Evolutionary conservation across 1,140 invertebrate species (phyloP).

Genomic region (Drusus annulatus): DNA sequence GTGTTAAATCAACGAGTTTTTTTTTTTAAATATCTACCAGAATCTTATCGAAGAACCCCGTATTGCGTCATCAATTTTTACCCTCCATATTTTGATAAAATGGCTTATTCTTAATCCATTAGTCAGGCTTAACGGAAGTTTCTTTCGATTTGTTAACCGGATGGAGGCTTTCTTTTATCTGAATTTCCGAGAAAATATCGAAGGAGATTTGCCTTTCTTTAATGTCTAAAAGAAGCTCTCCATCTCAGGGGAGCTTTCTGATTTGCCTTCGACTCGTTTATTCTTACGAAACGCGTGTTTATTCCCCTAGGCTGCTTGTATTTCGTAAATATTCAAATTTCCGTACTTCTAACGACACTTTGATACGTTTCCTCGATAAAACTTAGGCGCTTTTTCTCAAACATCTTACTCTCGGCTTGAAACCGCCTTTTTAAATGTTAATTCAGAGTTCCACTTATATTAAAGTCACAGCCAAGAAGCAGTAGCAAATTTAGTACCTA

Average conservation of each 20-base stretch:
- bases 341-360: constrained; percentile 57
- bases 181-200: constrained; percentile 49
- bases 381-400: background rate
- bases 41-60: no score
- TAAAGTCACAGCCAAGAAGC: no score
- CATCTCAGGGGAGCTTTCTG: constrained; percentile 47
- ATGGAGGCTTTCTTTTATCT: constrained; percentile 46
- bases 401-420: no score
- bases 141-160: constrained; percentile 24
- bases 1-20: no score
- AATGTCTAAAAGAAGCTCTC: constrained; percentile 55
- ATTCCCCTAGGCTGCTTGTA: constrained; percentile 50
- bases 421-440: no score
- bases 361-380: constrained; percentile 50
- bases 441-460: no score
- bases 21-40: no score
- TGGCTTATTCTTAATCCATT: constrained; percentile 11
- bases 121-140: constrained; percentile 4
- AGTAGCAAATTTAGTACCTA: no score
- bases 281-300: constrained; percentile 50
- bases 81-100: background rate
- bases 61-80: background rate
- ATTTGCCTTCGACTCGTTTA: constrained; percentile 54
- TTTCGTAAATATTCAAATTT: constrained; percentile 58
- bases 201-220: constrained; percentile 54